Evolutionary conservation across 2,797 vertebrate genomes (phyloP), one percentile per base, ranked within the genome.

Genomic region (Amblyraja radiata): DNA sequence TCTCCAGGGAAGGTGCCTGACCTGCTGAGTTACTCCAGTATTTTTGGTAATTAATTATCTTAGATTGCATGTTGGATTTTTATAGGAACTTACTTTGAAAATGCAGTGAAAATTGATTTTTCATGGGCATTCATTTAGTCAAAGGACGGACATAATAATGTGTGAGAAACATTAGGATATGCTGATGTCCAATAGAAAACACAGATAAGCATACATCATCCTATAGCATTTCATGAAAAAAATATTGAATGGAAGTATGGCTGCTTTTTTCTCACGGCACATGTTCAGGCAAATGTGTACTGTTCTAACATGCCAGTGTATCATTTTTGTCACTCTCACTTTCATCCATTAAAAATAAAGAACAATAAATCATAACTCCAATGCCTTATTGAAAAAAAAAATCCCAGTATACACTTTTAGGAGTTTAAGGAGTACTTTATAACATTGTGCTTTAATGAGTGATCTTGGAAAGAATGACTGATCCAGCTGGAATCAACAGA

Each of bases 381-480:
- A 65, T 65, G n/a, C 6, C n/a, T 88, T 68, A 36, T 32, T 36
- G 84, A 65, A 68, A 65, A 65, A 21, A 1, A 36, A 21, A 1
- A 32, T 88, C 13, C 2, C 23, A 80, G 16, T 80, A 10, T 25
- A 54, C 23, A 61, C 61, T 5, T 11, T 36, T 58, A 32, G 32
- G 32, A 32, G 32, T 74, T 76, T 92, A 92, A 54, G 90, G 25
- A 91, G 76, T 76, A 4, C 90, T 54, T 54, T 46, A 92, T 74
- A 74, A 46, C 65, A 74, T 76, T 54, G 71, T 92, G 71, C 39
- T 92, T 92, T 92, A 92, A 73, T 54, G 71, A 54, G 11, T 16
- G 71, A 92, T 54, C 90, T 28, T 58, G 90, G 39, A 74, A 74
- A 91, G 32, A 71, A 91, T 73, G 23, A 92, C 65, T 39, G 73